These are phyloP conservation scores for Ectemnius lituratus DNA, from an alignment of 2,888 invertebrate species.

Conservation along the genomic window DNA sequence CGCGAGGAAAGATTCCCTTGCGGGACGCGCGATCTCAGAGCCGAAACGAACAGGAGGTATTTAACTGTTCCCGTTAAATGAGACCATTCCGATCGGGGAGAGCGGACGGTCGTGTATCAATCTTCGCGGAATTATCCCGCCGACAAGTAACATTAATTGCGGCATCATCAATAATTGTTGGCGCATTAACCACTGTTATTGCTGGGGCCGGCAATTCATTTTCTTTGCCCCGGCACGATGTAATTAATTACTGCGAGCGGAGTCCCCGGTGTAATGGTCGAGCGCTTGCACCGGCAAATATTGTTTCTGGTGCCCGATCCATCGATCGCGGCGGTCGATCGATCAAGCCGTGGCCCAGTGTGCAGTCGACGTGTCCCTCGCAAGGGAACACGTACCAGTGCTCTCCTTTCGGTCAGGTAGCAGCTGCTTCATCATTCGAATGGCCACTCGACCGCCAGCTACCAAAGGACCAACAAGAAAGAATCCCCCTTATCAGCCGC, in stretches of 20 bases:
- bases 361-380: background rate
- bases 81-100: conserved; percentile 1
- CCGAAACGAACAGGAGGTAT: too few species aligned
- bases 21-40: too few species aligned
- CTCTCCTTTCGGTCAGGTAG: conserved; percentile 44
- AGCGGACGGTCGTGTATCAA: conserved; percentile 48
- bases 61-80: too few species aligned
- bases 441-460: conserved; percentile 32
- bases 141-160: conserved; percentile 58
- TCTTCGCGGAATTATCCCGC: conserved; percentile 50
- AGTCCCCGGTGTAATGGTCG: conserved; percentile 44
- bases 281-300: conserved; percentile 47
- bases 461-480: conserved; percentile 23
- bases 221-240: conserved; percentile 41
- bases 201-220: conserved; percentile 52
- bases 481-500: conserved; percentile 51
- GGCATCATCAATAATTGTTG: conserved; percentile 58
- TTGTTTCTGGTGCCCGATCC: conserved; percentile 53
- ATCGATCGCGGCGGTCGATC: conserved; percentile 58
- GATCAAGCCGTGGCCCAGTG: conserved; percentile 49
- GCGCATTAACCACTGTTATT: conserved; percentile 59
- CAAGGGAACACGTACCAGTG: conserved; percentile 25
- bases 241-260: conserved; percentile 54
- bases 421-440: conserved; percentile 56
- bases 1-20: too few species aligned